Evolutionary conservation across 1,140 invertebrate genomes (phyloP), one percentile per base, ranked within the genome.

Genomic region (Drosophila nebulosa): DNA sequence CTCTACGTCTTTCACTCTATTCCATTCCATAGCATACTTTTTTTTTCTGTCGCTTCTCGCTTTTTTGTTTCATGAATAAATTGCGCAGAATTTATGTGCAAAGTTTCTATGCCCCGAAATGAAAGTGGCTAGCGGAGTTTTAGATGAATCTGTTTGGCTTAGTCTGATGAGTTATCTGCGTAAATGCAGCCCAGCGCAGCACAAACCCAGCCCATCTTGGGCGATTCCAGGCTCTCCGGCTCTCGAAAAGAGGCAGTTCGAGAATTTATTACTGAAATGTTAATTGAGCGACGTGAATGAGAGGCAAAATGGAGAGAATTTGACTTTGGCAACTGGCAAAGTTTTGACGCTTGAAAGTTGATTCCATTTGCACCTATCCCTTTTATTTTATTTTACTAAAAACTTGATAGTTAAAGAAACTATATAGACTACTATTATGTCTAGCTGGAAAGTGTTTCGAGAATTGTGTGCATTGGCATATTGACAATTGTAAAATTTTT

Each of bases 71-170:
- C 78, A 86, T 86, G 81, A 86, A 86, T 86, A 86, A 86, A 86
- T 86, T 86, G 81, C 83, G 78, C 83, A 86, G 81, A 86, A 86
- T 86, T 86, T 86, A 86, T 86, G 81, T 83, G 78, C 46, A 86
- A 86, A 86, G 81, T 86, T 86, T 86, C 14, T 26, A 5, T 53
- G 26, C 56, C 58, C 55, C 61, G 67, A 86, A 88, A 85, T 68
- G 81, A 86, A 86, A 86, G 81, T 86, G 81, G 81, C 81, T 81
- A 81, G 83, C 83, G 65, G 83, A 86, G 81, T 85, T 76, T 86
- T 86, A 86, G 81, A 86, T 86, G 83, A 86, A 86, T 86, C 81
- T 86, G 81, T 78, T 85, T 86, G 81, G 83, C 81, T 86, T 86
- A 86, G 81, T 86, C 81, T 88, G 81, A 86, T 86, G 81, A 86